Evolutionary conservation across 2,113 vertebrate genomes (phyloP), one percentile per base, ranked within the genome.

Genomic region (Fukomys damarensis): DNA sequence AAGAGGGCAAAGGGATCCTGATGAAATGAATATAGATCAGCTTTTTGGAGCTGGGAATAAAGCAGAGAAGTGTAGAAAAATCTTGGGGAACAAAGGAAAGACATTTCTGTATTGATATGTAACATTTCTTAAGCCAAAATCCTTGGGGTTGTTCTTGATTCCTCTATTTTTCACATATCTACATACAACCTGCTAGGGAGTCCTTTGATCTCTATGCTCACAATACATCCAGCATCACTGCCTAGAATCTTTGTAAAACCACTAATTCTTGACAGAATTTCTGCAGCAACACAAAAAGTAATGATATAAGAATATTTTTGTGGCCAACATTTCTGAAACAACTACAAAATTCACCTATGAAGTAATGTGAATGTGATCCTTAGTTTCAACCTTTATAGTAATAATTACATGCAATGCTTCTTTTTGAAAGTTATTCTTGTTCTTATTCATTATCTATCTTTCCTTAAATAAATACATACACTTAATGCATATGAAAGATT

Each of bases 261-360:
- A 88, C 84, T 61, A 65, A 26, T 38, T 94, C 68, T 86, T 91
- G 24, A 83, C 61, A 89, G 20, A 74, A 86, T 74, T 93, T 88
- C 54, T 91, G 13, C 10, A 80, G 52, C 16, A 77, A 46, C 2
- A 79, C 7, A 76, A 90, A 84, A 52, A 41, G 14, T 24, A 90
- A 80, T 59, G 49, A 19, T 32, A 1, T 43, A 63, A 10, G 82
- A 85, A 77, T 49, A 43, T 28, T 59, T 84, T 43, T 77, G n/a
- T 35, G 7, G 24, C 66, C 63, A 81, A 70, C 5, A 68, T 86
- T 68, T 84, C 63, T 76, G n/a, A 92, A 94, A 92, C 0, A 81
- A 3, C 7, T 11, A 81, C 30, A 85, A 92, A 79, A 61, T 10
- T 86, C 2, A 81, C n/a, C 74, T 84, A 17, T 16, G 13, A 79